A percentile compares a stretch with the other conserved stretches of the same genome.
These are phyloP conservation scores for Xiphorhynchus elegans DNA, from an alignment of 2,113 vertebrate species.

Conservation along the genomic window DNA sequence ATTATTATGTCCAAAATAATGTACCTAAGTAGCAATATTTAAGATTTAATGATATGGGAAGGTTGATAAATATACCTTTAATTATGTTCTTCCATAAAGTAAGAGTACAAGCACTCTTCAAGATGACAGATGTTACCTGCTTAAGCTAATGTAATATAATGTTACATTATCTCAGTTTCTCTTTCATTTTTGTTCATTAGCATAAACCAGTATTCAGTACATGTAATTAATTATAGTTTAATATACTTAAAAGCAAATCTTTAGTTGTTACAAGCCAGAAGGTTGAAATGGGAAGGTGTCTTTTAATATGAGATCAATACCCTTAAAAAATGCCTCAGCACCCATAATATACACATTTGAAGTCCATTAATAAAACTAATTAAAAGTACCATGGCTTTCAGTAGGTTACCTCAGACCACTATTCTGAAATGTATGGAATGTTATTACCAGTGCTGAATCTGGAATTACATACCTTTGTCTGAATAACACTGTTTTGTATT, in stretches of 20 bases:
- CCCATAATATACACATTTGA: not conserved
- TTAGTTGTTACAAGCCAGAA: constrained; percentile 27
- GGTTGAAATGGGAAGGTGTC: not conserved
- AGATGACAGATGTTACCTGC: constrained; percentile 67
- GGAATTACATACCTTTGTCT: not conserved
- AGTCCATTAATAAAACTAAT: not conserved
- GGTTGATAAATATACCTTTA: constrained; percentile 70
- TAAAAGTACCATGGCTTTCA: not conserved
- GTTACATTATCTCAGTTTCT: constrained; percentile 69
- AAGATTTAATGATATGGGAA: constrained; percentile 46
- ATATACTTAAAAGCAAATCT: constrained; percentile 55
- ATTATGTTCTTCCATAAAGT: constrained; percentile 68
- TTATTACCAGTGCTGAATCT: not conserved
- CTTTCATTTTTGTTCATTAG: constrained; percentile 75
- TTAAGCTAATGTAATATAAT: constrained; percentile 72
- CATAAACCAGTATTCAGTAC: constrained; percentile 62
- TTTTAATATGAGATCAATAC: not conserved
- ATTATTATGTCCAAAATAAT: constrained; percentile 37
- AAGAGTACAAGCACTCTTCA: constrained; percentile 45
- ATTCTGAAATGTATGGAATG: not conserved
- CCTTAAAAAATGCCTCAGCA: not conserved
- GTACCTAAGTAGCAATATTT: constrained; percentile 43
- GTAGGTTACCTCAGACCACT: not conserved
- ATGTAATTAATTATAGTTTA: constrained; percentile 69
- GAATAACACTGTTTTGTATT: constrained; percentile 25